phyloP scores from a whole-genome alignment of 2,888 invertebrate genomes.

The Hipparchia sbordonii region DNA sequence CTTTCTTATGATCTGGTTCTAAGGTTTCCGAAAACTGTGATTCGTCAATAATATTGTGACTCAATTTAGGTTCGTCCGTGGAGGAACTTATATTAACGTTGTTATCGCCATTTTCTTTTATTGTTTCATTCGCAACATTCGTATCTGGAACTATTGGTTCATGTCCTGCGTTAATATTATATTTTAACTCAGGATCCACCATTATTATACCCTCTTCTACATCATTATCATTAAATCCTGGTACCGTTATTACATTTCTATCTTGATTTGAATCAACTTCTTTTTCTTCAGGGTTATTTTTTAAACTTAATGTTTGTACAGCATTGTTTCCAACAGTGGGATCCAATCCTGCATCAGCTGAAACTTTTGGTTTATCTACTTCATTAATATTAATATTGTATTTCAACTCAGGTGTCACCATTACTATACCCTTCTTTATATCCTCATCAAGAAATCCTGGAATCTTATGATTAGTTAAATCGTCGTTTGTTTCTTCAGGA shows the following conservation, averaged over 20 bases:
- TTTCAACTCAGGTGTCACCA: not conserved
- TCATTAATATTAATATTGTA: not conserved
- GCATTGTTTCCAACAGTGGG: not conserved
- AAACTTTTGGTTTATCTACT: not conserved
- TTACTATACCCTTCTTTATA: not conserved
- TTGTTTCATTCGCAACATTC: too few relatives aligned
- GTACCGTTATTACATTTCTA: not conserved
- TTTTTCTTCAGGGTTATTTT: not conserved
- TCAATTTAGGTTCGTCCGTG: conserved; percentile 1
- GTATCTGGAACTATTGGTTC: not conserved
- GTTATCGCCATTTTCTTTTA: not conserved
- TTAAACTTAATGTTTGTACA: not conserved
- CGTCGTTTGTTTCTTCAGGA: not conserved
- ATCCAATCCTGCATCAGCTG: not conserved
- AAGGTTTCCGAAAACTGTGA: not conserved
- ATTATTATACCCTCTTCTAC: not conserved
- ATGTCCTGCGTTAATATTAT: not conserved
- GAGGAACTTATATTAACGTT: not conserved
- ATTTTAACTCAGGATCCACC: not conserved
- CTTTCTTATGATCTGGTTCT: not conserved
- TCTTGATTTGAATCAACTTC: not conserved
- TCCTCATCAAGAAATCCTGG: not conserved
- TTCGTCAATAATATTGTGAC: not conserved
- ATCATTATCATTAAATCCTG: not conserved
- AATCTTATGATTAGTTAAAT: not conserved